A percentile compares a stretch with the other conserved stretches of the same genome.
Conservation (phyloP, 2,113 vertebrate species). For the Pogonocichla stellata region DNA sequence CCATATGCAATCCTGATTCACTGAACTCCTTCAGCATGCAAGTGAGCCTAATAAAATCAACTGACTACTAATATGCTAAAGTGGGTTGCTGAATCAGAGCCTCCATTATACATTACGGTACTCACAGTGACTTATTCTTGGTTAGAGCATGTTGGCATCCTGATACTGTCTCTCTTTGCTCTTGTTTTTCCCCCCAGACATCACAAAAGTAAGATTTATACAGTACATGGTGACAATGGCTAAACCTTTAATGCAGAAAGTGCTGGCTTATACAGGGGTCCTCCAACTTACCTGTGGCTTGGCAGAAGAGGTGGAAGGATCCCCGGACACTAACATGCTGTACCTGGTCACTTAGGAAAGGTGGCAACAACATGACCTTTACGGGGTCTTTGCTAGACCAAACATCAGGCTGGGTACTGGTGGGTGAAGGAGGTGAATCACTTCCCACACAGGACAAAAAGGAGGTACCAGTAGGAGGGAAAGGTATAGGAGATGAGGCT, state of each 20-base stretch:
- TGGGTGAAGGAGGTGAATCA: conserved; percentile 76
- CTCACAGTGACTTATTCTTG: background rate
- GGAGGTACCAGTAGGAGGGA: conserved; percentile 83
- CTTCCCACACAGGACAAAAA: conserved; percentile 83
- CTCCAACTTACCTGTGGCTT: conserved; percentile 89
- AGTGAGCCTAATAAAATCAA: background rate
- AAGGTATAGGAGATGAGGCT: conserved; percentile 82
- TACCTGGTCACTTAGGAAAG: conserved; percentile 91
- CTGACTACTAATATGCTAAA: no score
- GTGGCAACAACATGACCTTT: conserved; percentile 86
- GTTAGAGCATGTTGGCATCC: background rate
- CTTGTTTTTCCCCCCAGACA: background rate
- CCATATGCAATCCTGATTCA: background rate
- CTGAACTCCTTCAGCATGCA: background rate
- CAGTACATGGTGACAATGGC: background rate
- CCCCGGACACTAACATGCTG: conserved; percentile 84
- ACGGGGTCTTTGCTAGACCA: conserved; percentile 69
- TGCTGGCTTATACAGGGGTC: background rate
- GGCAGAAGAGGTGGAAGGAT: conserved; percentile 92
- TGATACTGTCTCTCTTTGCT: background rate
- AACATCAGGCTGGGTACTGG: conserved; percentile 76
- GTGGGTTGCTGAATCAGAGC: background rate
- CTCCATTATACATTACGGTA: background rate
- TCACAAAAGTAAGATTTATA: background rate
- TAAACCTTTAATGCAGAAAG: background rate